phyloP scores from a whole-genome alignment of 2,113 vertebrate species.

The Chunga burmeisteri region DNA sequence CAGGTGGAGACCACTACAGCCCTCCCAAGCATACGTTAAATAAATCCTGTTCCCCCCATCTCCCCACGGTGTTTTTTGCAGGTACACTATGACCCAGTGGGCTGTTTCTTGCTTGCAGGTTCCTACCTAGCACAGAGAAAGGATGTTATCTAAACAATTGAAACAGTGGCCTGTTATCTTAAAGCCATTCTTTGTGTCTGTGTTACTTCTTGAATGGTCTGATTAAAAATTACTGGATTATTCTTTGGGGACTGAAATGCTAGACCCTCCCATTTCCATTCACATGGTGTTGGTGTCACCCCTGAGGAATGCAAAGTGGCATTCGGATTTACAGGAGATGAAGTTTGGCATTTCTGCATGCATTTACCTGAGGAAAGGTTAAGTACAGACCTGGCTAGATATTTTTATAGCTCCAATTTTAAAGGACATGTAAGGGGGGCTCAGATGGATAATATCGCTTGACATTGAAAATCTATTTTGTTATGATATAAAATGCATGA shows the following conservation, averaged over 20 bases:
- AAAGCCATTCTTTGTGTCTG: not conserved
- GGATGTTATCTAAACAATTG: not conserved
- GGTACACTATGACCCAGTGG: rapidly evolving
- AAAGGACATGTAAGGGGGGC: not conserved
- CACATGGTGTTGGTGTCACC: rapidly evolving
- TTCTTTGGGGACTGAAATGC: not conserved
- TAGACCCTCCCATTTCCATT: not conserved
- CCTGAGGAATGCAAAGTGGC: too few species aligned
- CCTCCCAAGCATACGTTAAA: not conserved
- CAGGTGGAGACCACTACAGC: rapidly evolving
- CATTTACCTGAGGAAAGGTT: not conserved
- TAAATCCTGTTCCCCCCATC: not conserved
- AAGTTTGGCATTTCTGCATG: not conserved
- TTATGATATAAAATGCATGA: not conserved
- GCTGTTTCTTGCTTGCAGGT: not conserved
- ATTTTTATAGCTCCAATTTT: not conserved
- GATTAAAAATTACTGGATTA: not conserved
- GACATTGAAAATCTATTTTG: not conserved
- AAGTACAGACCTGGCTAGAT: not conserved
- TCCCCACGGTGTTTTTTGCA: rapidly evolving
- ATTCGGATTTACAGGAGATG: not conserved
- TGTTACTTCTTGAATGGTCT: not conserved
- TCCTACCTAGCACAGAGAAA: not conserved
- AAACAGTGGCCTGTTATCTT: not conserved
- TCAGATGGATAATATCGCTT: not conserved